Conservation (phyloP, 2,113 vertebrate species). For the Gulo gulo region DNA sequence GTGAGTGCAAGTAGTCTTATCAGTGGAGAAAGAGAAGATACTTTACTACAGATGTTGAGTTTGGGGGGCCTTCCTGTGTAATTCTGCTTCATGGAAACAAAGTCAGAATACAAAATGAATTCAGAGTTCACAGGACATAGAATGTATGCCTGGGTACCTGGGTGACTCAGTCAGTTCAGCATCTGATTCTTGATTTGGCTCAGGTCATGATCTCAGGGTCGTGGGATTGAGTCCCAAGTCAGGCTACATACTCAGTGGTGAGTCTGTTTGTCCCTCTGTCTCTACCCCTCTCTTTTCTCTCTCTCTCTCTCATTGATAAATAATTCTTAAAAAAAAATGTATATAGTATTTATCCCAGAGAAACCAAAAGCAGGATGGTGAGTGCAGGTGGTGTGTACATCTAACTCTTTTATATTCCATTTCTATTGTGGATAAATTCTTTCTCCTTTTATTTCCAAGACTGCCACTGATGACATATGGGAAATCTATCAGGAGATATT, state of each 20-base stretch:
- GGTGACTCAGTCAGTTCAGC: neutral
- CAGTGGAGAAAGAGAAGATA: neutral
- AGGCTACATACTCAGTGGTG: neutral
- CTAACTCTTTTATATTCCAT: neutral
- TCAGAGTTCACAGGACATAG: neutral
- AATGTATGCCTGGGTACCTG: neutral
- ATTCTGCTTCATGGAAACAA: neutral
- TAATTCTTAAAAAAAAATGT: neutral
- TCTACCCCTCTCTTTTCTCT: neutral
- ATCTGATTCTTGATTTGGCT: neutral
- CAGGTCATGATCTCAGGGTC: neutral
- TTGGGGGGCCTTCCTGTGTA: neutral
- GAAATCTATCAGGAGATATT: neutral
- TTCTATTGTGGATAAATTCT: neutral
- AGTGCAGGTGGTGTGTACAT: no score
- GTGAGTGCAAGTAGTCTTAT: neutral
- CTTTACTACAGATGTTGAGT: no score
- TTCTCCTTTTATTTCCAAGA: neutral
- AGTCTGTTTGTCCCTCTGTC: neutral
- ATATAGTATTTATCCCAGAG: neutral
- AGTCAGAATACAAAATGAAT: neutral
- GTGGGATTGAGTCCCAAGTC: neutral
- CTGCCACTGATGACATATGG: neutral
- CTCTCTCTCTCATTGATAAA: no score
- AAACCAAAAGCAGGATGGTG: neutral